phyloP scores from a whole-genome alignment of 30 jellyfish, hydroid and myxozoan genomes.

The Chrysaora quinquecirrha region DNA sequence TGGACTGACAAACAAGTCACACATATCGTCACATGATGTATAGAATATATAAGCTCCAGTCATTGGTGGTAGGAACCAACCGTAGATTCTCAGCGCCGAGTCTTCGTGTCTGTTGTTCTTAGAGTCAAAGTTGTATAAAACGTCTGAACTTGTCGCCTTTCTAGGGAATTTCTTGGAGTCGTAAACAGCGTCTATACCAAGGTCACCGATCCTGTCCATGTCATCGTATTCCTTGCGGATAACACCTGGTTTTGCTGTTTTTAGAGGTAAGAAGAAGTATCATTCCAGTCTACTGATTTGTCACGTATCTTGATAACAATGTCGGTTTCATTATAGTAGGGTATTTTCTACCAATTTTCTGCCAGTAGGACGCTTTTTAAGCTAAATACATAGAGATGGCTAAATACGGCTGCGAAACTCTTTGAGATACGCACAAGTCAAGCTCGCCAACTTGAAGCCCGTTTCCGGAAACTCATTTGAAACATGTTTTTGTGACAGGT shows the following conservation, averaged over 20 bases:
- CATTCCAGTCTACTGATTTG: too few species aligned
- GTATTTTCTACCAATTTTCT: too few species aligned
- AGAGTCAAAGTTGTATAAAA: constrained; percentile 82
- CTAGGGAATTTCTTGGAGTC: constrained; percentile 74
- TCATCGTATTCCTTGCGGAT: constrained; percentile 81
- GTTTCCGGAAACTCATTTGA: too few species aligned
- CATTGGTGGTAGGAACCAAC: constrained; percentile 97
- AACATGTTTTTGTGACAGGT: too few species aligned
- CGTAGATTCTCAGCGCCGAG: constrained; percentile 81
- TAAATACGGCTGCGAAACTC: too few species aligned
- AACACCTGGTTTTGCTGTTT: constrained; percentile 87
- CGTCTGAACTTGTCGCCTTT: constrained; percentile 79
- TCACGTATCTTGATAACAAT: too few species aligned
- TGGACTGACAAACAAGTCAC: constrained; percentile 91
- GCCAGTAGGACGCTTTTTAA: too few species aligned
- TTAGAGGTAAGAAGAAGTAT: neutral
- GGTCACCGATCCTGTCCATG: constrained; percentile 60
- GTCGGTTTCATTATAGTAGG: too few species aligned
- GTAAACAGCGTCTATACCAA: constrained; percentile 82
- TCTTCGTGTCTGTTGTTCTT: constrained; percentile 66
- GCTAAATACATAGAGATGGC: too few species aligned
- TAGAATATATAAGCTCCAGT: constrained; percentile 91
- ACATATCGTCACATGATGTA: constrained; percentile 94
- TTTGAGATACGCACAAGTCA: too few species aligned
- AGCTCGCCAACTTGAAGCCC: too few species aligned